phyloP scores from a whole-genome alignment of 2,888 invertebrate species.

The Loripinus fragilis region DNA sequence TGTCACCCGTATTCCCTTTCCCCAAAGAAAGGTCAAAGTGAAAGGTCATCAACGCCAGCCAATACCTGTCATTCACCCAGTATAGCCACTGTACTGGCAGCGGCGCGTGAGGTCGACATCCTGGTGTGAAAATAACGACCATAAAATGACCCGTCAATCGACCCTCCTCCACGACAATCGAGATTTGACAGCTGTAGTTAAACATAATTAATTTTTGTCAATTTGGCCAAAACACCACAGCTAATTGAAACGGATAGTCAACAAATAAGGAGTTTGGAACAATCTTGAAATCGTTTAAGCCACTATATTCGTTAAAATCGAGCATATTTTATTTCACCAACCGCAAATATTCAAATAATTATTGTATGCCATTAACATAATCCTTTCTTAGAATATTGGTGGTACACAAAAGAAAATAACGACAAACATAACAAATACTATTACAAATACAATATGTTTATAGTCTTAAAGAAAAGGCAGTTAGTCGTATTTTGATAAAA shows the following conservation, averaged over 20 bases:
- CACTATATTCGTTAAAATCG: too few relatives aligned
- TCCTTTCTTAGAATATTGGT: too few relatives aligned
- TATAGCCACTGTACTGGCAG: slow-evolving; percentile 9
- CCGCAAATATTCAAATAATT: too few relatives aligned
- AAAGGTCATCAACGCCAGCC: background rate
- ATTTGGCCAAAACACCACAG: slow-evolving; percentile 5
- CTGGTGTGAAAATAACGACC: slow-evolving; percentile 55
- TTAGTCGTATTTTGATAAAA: too few relatives aligned
- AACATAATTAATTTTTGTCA: slow-evolving; percentile 18
- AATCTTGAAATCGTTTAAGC: background rate
- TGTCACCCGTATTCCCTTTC: too few relatives aligned
- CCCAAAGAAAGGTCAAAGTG: background rate
- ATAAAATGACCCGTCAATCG: slow-evolving; percentile 37
- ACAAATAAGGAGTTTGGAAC: background rate
- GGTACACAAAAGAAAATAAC: too few relatives aligned
- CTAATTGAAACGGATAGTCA: slow-evolving; percentile 14
- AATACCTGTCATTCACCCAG: background rate
- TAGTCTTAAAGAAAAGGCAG: too few relatives aligned
- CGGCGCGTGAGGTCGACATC: slow-evolving; percentile 35
- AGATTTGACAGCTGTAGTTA: slow-evolving; percentile 3
- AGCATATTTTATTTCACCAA: too few relatives aligned
- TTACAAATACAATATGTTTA: background rate
- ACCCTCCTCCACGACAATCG: slow-evolving; percentile 8
- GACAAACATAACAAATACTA: too few relatives aligned
- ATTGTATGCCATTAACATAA: too few relatives aligned